phyloP scores from a whole-genome alignment of 2,797 vertebrate species.

The Euthynnus affinis region DNA sequence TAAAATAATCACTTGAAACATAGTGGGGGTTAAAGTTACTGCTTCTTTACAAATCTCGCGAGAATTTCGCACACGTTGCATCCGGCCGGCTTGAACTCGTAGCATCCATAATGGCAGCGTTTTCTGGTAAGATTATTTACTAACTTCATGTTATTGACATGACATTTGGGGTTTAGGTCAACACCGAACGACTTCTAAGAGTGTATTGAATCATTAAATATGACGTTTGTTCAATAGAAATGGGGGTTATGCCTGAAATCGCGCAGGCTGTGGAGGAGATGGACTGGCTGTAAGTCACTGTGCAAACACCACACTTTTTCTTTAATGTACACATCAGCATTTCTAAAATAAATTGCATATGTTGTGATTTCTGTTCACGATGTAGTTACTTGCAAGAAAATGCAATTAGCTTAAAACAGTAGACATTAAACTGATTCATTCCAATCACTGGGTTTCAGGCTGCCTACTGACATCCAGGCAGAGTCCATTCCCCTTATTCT shows the following conservation, averaged over 20 bases:
- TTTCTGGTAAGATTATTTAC: constrained; percentile 77
- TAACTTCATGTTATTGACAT: fast-evolving
- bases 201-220: fast-evolving
- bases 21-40: too few relatives aligned
- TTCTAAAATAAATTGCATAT: constrained; percentile 8
- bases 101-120: constrained; percentile 84
- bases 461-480: constrained; percentile 98
- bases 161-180: neutral
- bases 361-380: neutral
- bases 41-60: too few relatives aligned
- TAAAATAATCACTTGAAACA: too few relatives aligned
- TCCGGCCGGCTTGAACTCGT: constrained; percentile 64
- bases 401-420: neutral
- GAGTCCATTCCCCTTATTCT: constrained; percentile 97
- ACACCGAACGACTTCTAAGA: fast-evolving
- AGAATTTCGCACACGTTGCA: constrained; percentile 43
- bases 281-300: constrained; percentile 97
- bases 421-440: neutral
- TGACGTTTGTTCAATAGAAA: constrained; percentile 83
- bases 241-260: constrained; percentile 99
- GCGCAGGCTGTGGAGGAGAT: constrained; percentile 97
- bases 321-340: neutral
- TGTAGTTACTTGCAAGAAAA: neutral
- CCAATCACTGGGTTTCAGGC: constrained; percentile 77
- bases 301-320: neutral